Evolutionary conservation across 2,888 invertebrate species (phyloP).

Genomic region (Polymixis flavicincta): DNA sequence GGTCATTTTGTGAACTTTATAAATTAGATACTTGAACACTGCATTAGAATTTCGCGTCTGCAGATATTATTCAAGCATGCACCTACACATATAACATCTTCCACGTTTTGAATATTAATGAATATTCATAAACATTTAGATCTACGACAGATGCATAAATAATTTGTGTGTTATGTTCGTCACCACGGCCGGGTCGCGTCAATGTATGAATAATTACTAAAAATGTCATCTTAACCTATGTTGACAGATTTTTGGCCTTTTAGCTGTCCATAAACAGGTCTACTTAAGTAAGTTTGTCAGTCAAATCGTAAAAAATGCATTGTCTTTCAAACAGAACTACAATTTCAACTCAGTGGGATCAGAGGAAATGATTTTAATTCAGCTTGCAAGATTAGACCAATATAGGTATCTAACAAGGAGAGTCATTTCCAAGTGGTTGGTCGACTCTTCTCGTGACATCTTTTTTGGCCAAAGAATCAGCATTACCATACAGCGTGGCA

Average conservation of each 20-base stretch:
- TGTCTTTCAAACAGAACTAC: too few relatives aligned
- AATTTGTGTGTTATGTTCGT: slow-evolving; percentile 25
- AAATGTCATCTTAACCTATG: slow-evolving; percentile 56
- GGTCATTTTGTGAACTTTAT: slow-evolving; percentile 40
- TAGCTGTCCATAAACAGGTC: slow-evolving; percentile 50
- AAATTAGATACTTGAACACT: slow-evolving; percentile 15
- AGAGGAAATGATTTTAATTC: too few relatives aligned
- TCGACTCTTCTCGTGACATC: too few relatives aligned
- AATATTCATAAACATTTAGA: slow-evolving; percentile 55
- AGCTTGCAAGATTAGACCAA: too few relatives aligned
- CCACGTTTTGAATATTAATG: slow-evolving; percentile 17
- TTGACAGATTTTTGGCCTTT: slow-evolving; percentile 66
- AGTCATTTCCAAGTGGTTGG: too few relatives aligned
- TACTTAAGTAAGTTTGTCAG: slow-evolving; percentile 62
- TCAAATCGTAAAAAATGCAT: slow-evolving; percentile 41
- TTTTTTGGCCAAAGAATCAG: too few relatives aligned
- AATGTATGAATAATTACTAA: slow-evolving; percentile 49
- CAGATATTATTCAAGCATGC: slow-evolving; percentile 19
- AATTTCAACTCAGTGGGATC: too few relatives aligned
- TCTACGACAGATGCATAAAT: slow-evolving; percentile 47
- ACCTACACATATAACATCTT: slow-evolving; percentile 5
- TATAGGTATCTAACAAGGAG: too few relatives aligned
- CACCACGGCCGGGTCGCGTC: slow-evolving; percentile 22
- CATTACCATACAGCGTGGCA: too few relatives aligned
- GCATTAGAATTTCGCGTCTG: slow-evolving; percentile 2